These are phyloP conservation scores for Hirtodrosophila duncani DNA, from an alignment of 2,888 invertebrate genomes.

Conservation along the genomic window DNA sequence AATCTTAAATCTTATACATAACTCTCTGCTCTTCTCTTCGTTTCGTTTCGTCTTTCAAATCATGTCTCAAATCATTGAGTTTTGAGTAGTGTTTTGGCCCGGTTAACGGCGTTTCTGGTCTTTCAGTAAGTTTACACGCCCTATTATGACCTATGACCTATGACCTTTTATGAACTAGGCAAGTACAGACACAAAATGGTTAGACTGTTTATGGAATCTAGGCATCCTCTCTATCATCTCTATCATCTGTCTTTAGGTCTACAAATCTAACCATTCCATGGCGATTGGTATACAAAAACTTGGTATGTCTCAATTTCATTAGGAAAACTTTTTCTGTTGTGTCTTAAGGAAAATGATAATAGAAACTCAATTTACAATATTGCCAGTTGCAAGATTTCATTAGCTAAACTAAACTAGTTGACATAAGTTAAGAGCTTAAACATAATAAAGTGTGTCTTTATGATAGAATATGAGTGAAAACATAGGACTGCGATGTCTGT, in stretches of 20 bases:
- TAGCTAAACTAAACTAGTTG: no score
- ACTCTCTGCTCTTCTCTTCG: no score
- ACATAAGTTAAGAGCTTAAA: no score
- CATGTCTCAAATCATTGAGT: slow-evolving; percentile 14
- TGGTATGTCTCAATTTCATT: slow-evolving; percentile 19
- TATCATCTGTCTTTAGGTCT: slow-evolving; percentile 5
- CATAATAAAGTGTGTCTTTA: no score
- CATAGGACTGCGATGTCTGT: no score
- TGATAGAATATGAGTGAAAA: no score
- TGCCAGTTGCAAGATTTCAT: no score
- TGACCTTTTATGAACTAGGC: background rate
- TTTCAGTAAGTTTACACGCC: slow-evolving; percentile 33
- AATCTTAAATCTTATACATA: slow-evolving; percentile 21
- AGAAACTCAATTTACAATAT: no score
- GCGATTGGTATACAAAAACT: slow-evolving; percentile 25
- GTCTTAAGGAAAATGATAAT: no score
- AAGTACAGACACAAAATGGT: slow-evolving; percentile 39
- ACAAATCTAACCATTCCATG: slow-evolving; percentile 27
- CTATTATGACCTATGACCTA: background rate
- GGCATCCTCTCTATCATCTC: no score
- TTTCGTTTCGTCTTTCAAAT: slow-evolving; percentile 5
- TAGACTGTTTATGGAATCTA: slow-evolving; percentile 40
- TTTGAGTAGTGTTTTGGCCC: slow-evolving; percentile 21
- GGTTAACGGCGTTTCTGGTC: slow-evolving; percentile 29
- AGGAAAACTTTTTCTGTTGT: no score